Conservation (phyloP, 2,888 invertebrate species). For the Cantharis lateralis region DNA sequence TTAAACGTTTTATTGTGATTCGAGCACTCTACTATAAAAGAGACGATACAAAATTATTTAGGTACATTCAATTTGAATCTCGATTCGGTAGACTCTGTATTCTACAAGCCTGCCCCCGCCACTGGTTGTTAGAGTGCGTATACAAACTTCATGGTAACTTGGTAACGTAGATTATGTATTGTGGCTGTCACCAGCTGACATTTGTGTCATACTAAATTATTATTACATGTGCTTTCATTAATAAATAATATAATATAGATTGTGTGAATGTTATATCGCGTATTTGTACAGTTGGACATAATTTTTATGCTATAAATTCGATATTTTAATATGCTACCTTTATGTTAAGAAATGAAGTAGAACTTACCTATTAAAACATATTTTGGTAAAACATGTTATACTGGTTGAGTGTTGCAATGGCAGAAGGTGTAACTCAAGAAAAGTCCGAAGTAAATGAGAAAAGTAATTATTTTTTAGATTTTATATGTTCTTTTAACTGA, state of each 20-base stretch:
- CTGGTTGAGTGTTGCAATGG: slow-evolving; percentile 29
- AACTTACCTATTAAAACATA: not conserved
- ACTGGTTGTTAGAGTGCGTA: no score
- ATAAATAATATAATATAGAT: not conserved
- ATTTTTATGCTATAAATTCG: not conserved
- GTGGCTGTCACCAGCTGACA: not conserved
- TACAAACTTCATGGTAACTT: not conserved
- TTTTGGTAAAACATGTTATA: slow-evolving; percentile 20
- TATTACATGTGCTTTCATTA: not conserved
- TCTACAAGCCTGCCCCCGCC: no score
- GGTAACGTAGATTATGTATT: not conserved
- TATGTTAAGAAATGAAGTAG: not conserved
- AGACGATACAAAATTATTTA: no score
- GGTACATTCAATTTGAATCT: no score
- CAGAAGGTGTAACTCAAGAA: slow-evolving; percentile 31
- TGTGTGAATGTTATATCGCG: not conserved
- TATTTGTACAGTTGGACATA: not conserved
- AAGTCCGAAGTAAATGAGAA: slow-evolving; percentile 29
- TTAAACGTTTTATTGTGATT: no score
- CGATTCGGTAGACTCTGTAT: no score
- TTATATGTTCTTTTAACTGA: not conserved
- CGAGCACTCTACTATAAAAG: no score
- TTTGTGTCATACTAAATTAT: not conserved
- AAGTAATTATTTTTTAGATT: slow-evolving; percentile 14
- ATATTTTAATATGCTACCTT: not conserved